Conservation (phyloP, 2,888 invertebrate species). For the Crossocerus cetratus region DNA sequence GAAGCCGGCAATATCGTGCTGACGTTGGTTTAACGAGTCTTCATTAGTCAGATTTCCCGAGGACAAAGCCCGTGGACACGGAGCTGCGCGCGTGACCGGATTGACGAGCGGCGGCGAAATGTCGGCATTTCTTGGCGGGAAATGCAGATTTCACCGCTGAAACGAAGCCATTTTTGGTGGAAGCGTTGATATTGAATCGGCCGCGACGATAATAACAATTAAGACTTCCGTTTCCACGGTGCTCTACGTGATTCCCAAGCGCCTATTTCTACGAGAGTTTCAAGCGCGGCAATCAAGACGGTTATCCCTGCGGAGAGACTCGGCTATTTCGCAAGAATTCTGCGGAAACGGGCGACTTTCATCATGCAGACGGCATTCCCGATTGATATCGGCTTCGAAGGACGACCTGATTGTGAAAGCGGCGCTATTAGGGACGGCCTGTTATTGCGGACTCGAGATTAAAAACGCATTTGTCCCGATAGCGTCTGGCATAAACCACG, state of each 20-base stretch:
- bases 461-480: conserved; percentile 3
- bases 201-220: conserved; percentile 33
- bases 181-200: conserved; percentile 32
- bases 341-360: too few species aligned
- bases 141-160: conserved; percentile 35
- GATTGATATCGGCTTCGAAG: neutral
- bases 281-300: too few species aligned
- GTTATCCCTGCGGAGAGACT: too few species aligned
- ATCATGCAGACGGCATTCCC: neutral
- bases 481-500: neutral
- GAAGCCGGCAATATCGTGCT: conserved; percentile 45
- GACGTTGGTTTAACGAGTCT: conserved; percentile 44
- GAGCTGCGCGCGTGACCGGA: conserved; percentile 47
- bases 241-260: too few species aligned
- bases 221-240: conserved; percentile 2
- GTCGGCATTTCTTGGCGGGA: conserved; percentile 40
- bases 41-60: conserved; percentile 55
- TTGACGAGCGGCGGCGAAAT: conserved; percentile 32
- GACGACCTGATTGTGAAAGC: too few species aligned
- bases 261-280: too few species aligned
- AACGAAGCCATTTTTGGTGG: conserved; percentile 47
- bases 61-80: conserved; percentile 50
- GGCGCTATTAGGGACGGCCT: neutral
- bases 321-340: too few species aligned
- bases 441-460: neutral